Evolutionary conservation across 35 echinoderm and acorn worm genomes (phyloP).

Genomic region (Lytechinus variegatus): DNA sequence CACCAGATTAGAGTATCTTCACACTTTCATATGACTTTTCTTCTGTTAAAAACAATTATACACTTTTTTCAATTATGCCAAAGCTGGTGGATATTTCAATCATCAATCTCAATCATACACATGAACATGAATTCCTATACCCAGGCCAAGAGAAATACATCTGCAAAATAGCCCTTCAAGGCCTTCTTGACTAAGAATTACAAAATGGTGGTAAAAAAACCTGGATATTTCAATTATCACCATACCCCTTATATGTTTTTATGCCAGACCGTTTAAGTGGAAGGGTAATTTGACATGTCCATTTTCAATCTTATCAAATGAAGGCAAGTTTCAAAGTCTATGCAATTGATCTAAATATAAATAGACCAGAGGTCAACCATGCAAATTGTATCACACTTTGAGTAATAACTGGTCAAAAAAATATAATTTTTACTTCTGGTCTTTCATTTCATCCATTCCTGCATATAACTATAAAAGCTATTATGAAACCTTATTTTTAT

Average conservation of each 20-base stretch:
- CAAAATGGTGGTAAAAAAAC: not conserved
- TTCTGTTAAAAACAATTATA: too few species aligned
- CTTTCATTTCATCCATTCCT: too few species aligned
- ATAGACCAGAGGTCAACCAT: not conserved
- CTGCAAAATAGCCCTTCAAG: not conserved
- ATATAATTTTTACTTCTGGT: too few species aligned
- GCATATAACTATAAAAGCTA: too few species aligned
- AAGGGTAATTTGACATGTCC: not conserved
- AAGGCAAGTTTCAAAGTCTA: not conserved
- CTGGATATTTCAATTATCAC: constrained; percentile 10
- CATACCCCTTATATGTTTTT: not conserved
- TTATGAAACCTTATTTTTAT: too few species aligned
- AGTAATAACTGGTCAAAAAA: too few species aligned
- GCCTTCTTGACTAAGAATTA: not conserved
- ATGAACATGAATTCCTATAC: not conserved
- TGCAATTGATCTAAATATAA: not conserved
- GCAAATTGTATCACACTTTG: too few species aligned
- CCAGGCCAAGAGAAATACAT: not conserved
- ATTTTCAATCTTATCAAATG: not conserved
- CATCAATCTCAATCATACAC: not conserved
- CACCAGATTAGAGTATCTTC: too few species aligned
- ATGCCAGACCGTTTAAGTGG: not conserved
- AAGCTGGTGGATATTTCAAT: too few species aligned
- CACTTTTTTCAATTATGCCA: too few species aligned
- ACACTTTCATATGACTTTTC: too few species aligned